Evolutionary conservation across 1,140 invertebrate species (phyloP).

Genomic region (Maniola jurtina): DNA sequence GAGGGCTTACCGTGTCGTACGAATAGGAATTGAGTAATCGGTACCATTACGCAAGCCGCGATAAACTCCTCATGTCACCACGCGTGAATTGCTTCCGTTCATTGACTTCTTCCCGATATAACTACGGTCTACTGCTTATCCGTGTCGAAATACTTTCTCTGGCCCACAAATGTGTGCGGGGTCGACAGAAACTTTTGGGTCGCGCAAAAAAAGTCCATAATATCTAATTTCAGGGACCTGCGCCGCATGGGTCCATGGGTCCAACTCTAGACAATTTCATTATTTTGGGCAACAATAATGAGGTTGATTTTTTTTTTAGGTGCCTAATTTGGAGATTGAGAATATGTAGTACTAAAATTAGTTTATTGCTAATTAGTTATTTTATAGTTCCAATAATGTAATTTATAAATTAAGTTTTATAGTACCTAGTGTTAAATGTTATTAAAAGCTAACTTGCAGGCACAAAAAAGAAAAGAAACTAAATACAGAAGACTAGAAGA

Average conservation of each 20-base stretch:
- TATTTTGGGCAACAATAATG: background rate
- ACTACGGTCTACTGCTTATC: constrained; percentile 44
- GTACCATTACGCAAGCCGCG: constrained; percentile 65
- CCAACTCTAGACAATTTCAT: background rate
- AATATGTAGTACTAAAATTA: too few species aligned
- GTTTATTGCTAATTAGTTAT: too few species aligned
- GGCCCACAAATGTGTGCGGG: constrained; percentile 29
- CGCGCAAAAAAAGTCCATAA: constrained; percentile 32
- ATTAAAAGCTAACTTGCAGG: too few species aligned
- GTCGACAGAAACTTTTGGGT: constrained; percentile 16
- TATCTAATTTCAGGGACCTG: background rate
- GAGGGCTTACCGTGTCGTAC: constrained; percentile 6
- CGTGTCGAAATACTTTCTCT: constrained; percentile 66
- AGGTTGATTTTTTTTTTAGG: constrained; percentile 23
- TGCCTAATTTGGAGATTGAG: too few species aligned
- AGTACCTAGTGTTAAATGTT: too few species aligned
- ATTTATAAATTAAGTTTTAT: too few species aligned
- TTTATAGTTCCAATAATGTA: too few species aligned
- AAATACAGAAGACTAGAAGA: background rate
- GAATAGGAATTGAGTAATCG: constrained; percentile 58
- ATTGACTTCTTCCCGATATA: constrained; percentile 76
- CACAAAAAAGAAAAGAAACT: background rate
- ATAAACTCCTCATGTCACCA: constrained; percentile 72
- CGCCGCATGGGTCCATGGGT: background rate
- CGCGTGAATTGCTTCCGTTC: constrained; percentile 77